A percentile compares a stretch with the other conserved stretches of the same genome.
Evolutionary conservation across 2,113 vertebrate species (phyloP).

Genomic region (Lycaon pictus): DNA sequence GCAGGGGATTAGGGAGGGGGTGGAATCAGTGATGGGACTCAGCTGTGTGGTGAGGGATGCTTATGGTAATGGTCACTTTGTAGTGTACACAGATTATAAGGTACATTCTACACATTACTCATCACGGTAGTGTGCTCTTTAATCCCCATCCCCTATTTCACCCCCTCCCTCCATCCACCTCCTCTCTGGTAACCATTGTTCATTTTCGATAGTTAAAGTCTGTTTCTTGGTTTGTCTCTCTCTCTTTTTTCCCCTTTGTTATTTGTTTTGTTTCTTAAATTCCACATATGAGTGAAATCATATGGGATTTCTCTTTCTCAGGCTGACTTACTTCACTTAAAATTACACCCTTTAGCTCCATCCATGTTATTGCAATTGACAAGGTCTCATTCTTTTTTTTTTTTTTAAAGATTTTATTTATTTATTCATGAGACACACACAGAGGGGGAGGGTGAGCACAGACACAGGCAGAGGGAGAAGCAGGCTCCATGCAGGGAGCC

Average conservation of each 20-base stretch:
- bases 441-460: too few species aligned
- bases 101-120: too few species aligned
- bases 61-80: not conserved
- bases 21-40: not conserved
- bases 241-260: not conserved
- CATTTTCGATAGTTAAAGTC: not conserved
- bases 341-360: not conserved
- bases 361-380: not conserved
- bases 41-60: not conserved
- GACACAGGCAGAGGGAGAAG: too few species aligned
- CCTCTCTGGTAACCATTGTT: not conserved
- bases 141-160: not conserved
- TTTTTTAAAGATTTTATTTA: too few species aligned
- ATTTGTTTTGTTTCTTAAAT: not conserved
- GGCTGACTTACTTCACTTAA: not conserved
- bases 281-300: not conserved
- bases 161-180: not conserved
- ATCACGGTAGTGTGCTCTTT: too few species aligned
- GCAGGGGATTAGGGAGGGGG: not conserved
- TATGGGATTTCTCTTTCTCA: not conserved
- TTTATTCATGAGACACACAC: too few species aligned
- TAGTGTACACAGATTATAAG: not conserved
- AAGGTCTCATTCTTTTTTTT: not conserved
- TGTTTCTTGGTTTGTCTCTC: not conserved
- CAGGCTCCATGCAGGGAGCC: too few species aligned